Evolutionary conservation across 64 coral and sea anemone genomes (phyloP).

Genomic region (Acropora tenuis): DNA sequence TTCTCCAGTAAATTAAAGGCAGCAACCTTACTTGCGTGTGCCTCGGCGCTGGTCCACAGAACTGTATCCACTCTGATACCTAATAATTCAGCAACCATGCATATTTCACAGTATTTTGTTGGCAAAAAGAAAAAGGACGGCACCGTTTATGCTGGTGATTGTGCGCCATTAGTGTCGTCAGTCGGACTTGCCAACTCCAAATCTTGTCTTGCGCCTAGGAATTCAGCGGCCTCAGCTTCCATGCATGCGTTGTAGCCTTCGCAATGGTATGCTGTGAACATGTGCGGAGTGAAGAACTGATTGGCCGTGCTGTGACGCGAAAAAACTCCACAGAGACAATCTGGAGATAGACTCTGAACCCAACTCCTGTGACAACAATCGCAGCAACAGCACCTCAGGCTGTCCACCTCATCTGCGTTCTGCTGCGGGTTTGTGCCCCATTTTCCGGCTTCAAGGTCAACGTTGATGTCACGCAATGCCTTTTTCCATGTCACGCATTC

Average conservation of each 20-base stretch:
- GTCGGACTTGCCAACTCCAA: too few relatives aligned
- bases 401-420: conserved; percentile 60
- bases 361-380: conserved; percentile 62
- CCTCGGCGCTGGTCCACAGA: too few relatives aligned
- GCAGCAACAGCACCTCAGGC: conserved; percentile 68
- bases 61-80: too few relatives aligned
- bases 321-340: conserved; percentile 28
- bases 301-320: conserved; percentile 60
- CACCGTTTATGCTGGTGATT: too few relatives aligned
- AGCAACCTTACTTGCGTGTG: too few relatives aligned
- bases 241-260: conserved; percentile 73
- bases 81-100: too few relatives aligned
- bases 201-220: background rate
- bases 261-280: conserved; percentile 73
- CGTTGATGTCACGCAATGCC: conserved; percentile 47
- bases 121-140: too few relatives aligned
- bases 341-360: background rate
- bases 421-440: conserved; percentile 78
- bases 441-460: conserved; percentile 34
- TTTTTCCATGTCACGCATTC: background rate
- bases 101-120: too few relatives aligned
- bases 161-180: too few relatives aligned
- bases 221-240: conserved; percentile 58
- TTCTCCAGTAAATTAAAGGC: too few relatives aligned
- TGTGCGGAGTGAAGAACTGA: conserved; percentile 63